Evolutionary conservation across 2,888 invertebrate genomes (phyloP).

Genomic region (Ceramica pisi): DNA sequence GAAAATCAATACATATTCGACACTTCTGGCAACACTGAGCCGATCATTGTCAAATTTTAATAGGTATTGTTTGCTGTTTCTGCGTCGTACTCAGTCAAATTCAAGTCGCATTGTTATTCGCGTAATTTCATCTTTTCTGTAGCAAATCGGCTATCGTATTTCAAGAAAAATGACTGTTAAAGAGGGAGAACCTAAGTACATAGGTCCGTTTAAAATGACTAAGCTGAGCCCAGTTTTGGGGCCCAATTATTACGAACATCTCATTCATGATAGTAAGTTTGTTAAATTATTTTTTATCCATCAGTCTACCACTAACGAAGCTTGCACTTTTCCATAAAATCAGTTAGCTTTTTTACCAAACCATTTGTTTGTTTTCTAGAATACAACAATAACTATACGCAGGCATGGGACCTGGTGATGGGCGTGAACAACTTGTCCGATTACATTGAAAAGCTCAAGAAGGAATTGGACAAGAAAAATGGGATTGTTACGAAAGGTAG

Average conservation of each 20-base stretch:
- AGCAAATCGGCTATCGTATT: neutral
- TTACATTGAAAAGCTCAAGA: constrained; percentile 9
- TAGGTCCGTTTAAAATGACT: constrained; percentile 7
- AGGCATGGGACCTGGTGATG: constrained; percentile 25
- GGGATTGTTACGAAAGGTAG: constrained; percentile 28
- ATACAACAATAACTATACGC: neutral
- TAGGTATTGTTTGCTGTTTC: neutral
- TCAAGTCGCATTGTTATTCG: neutral
- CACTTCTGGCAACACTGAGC: constrained; percentile 27
- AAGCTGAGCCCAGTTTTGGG: constrained; percentile 25
- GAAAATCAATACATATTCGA: constrained; percentile 29
- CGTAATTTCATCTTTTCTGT: neutral
- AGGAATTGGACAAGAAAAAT: constrained; percentile 38
- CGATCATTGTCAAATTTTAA: neutral
- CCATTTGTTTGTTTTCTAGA: constrained; percentile 16
- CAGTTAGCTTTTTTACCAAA: neutral
- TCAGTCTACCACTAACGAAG: neutral
- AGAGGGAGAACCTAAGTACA: constrained; percentile 25
- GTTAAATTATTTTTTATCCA: neutral
- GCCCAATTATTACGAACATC: constrained; percentile 28
- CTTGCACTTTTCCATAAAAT: neutral
- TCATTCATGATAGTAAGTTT: constrained; percentile 43
- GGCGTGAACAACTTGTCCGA: constrained; percentile 5
- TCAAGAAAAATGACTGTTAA: constrained; percentile 41
- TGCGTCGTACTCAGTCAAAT: no score